phyloP scores from a whole-genome alignment of 2,797 vertebrate species.

The Schizopygopsis pylzovi region DNA sequence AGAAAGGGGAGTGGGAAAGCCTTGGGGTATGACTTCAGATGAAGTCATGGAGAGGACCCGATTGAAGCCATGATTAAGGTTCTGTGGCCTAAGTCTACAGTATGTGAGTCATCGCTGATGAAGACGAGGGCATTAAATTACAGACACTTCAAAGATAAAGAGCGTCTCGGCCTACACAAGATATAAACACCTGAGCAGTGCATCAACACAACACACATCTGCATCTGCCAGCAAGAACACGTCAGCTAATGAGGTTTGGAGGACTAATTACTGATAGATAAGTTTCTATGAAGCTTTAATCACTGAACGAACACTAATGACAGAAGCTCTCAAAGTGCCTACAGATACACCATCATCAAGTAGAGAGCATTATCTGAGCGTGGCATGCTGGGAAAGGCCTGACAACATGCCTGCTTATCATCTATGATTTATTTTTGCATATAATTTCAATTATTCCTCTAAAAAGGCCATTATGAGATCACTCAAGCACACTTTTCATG shows the following conservation, averaged over 20 bases:
- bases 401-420: background rate
- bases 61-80: conserved; percentile 21
- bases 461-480: background rate
- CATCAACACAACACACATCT: background rate
- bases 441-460: background rate
- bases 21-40: conserved; percentile 26
- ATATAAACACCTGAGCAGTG: background rate
- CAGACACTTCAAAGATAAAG: conserved; percentile 10
- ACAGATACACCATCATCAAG: background rate
- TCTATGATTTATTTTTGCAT: background rate
- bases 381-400: background rate
- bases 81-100: conserved; percentile 39
- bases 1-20: conserved; percentile 15
- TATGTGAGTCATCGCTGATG: conserved; percentile 43
- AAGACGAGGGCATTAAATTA: conserved; percentile 62
- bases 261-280: background rate
- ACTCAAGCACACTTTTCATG: background rate
- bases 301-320: background rate
- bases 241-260: background rate
- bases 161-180: background rate
- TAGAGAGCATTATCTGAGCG: background rate
- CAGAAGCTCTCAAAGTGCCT: background rate
- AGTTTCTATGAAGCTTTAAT: background rate
- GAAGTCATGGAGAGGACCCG: conserved; percentile 9
- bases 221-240: background rate